phyloP scores from a whole-genome alignment of 2,797 vertebrate species.

The Cynodonichthys magdalenae region DNA sequence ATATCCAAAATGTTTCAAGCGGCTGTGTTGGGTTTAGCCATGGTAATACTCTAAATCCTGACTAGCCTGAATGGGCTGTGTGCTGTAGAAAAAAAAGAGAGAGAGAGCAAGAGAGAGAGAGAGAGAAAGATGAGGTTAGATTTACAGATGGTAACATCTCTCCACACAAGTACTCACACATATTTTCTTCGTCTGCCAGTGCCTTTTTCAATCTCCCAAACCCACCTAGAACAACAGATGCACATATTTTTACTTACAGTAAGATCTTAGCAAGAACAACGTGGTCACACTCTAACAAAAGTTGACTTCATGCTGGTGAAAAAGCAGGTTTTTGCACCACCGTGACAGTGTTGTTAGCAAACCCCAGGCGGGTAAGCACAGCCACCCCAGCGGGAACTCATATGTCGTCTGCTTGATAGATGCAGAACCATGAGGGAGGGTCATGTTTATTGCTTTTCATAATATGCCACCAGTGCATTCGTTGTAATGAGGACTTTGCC shows the following conservation, averaged over 20 bases:
- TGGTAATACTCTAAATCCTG: slow-evolving; percentile 79
- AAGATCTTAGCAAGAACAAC: slow-evolving; percentile 23
- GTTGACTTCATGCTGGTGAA: slow-evolving; percentile 37
- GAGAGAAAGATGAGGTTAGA: slow-evolving; percentile 52
- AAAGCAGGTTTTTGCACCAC: slow-evolving; percentile 50
- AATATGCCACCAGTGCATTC: slow-evolving; percentile 65
- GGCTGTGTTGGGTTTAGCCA: slow-evolving; percentile 68
- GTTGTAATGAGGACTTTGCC: slow-evolving; percentile 69
- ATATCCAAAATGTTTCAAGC: slow-evolving; percentile 70
- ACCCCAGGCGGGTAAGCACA: slow-evolving; percentile 51
- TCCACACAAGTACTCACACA: slow-evolving; percentile 16
- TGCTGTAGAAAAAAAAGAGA: slow-evolving; percentile 49
- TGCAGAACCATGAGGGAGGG: slow-evolving; percentile 42
- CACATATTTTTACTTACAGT: slow-evolving; percentile 23
- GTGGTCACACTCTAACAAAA: slow-evolving; percentile 29
- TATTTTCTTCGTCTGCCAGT: slow-evolving; percentile 7
- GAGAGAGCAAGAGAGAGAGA: slow-evolving; percentile 8
- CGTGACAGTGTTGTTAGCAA: slow-evolving; percentile 56
- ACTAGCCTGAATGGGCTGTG: slow-evolving; percentile 58
- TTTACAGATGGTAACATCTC: slow-evolving; percentile 51
- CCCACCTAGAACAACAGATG: slow-evolving; percentile 19
- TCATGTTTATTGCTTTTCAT: slow-evolving; percentile 73
- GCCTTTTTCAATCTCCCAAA: slow-evolving; percentile 15
- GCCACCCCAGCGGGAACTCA: slow-evolving; percentile 60
- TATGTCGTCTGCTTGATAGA: slow-evolving; percentile 70